Percentiles rank a stretch among this genome's conserved stretches.
Evolutionary conservation across 2,888 invertebrate species (phyloP).

Genomic region (Yponomeuta cagnagella): DNA sequence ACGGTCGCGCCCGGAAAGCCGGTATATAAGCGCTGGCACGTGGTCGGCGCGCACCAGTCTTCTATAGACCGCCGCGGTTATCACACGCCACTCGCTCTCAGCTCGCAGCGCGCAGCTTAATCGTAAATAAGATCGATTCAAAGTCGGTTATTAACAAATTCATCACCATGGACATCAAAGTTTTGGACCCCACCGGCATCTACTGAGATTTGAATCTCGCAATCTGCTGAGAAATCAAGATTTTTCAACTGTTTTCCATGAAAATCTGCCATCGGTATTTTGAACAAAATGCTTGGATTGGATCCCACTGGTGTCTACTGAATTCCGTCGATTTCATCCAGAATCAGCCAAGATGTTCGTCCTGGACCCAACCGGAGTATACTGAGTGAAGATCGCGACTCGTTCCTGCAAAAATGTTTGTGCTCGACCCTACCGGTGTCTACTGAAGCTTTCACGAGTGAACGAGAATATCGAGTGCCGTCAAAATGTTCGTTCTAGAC

Average conservation of each 20-base stretch:
- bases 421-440: conserved; percentile 61
- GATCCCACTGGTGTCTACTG: conserved; percentile 22
- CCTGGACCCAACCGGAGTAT: conserved; percentile 58
- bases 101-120: conserved; percentile 23
- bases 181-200: conserved; percentile 70
- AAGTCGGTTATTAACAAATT: conserved; percentile 38
- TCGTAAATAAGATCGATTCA: conserved; percentile 70
- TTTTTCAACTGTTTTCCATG: background rate
- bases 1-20: conserved; percentile 54
- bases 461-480: conserved; percentile 21
- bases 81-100: conserved; percentile 43
- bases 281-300: conserved; percentile 20
- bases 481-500: conserved; percentile 60
- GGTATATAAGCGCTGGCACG: conserved; percentile 65
- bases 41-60: conserved; percentile 58
- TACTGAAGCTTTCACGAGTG: conserved; percentile 35
- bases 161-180: conserved; percentile 61
- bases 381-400: conserved; percentile 31
- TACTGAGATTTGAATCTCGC: conserved; percentile 30
- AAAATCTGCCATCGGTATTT: background rate
- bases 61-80: conserved; percentile 40
- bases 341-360: conserved; percentile 49
- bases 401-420: conserved; percentile 41
- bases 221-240: background rate
- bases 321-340: conserved; percentile 7